Base-by-base conservation (phyloP, 2,797 vertebrate species). In the Rhabdomys pumilio region DNA sequence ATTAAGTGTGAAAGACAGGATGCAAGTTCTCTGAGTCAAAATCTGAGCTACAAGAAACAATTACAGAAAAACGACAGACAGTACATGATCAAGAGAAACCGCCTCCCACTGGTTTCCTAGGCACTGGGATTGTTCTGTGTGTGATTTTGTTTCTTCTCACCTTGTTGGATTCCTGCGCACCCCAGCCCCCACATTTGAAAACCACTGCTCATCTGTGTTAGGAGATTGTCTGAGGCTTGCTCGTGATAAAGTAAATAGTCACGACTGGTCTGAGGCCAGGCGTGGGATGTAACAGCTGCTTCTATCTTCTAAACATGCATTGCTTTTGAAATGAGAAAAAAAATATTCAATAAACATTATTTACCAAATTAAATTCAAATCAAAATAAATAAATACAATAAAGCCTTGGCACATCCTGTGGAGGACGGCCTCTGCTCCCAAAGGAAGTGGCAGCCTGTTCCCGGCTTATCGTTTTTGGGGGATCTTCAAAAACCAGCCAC, bases 401-500 rank as follows among this genome's bases (percentile, higher is more conserved):
- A 89, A 83, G 59, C 50, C 38, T 85, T 89, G 72, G 89, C 94
- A 44, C n/a, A 34, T 95, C 96, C 93, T 94, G 91, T 92, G 87
- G 95, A 92, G 90, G 96, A 98, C 91, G 41, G 92, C 76, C 90
- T 96, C 90, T 96, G 80, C 76, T 96, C 69, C 77, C 24, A 55
- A 95, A 96, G 94, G 98, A 98, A 98, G 96, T 90, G 85, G 97
- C 96, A 96, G 97, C 97, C 97, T 98, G 87, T 72, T 95, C 88
- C 91, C 90, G 79, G 97, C 98, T 98, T 98, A 98, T 98, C 98
- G 76, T 98, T 98, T 98, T 98, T 95, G 20, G 6, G 97, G 97
- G 94, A 98, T 98, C 98, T 98, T 98, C 98, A 98, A 89, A 98
- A 99, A 95, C 96, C 98, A 98, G 80, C 95, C 97, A 97, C 98